Evolutionary conservation across 2,113 vertebrate species (phyloP), one percentile per base, ranked within the genome.

Genomic region (Myxocyprinus asiaticus): DNA sequence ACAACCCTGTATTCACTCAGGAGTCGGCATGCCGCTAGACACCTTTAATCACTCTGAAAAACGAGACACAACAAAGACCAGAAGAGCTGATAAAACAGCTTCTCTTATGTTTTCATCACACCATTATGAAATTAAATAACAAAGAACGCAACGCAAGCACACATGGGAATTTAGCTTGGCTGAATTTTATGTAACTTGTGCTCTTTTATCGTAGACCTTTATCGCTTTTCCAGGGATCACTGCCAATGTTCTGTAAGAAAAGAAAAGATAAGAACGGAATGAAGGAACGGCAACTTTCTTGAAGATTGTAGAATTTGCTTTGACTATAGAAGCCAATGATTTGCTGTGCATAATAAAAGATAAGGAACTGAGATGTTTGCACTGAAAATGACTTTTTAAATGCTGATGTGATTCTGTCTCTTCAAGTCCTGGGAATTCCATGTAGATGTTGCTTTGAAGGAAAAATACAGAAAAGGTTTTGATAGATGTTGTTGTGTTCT

Each of bases 81-180:
- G 10, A 53, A 51, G 11, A 55, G 51, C 67, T 53, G 48, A 68
- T 42, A 68, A 10, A 44, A 65, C 51, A 75, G 70, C 15, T 14
- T 43, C 66, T 79, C 74, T 68, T n/a, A n/a, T 78, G 42, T 78
- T 82, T 51, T 59, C 67, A 75, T 66, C 71, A 68, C 56, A 58
- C 17, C 15, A 44, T 55, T 43, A 33, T 15, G 9, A 67, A 48
- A 51, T 10, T 4, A 22, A 47, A 43, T n/a, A 67, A 14, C 4
- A 8, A 53, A 53, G 9, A 53, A 53, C 22, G 50, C 1, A 55
- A 55, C 11, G 4, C 53, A 56, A 56, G 14, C n/a, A 33, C 22
- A 11, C 65, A 48, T 17, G 9, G 67, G 17, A 51, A 51, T 22
- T 11, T 2, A 22, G 47, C 48, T 53, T 6, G 5, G 15, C 4